Evolutionary conservation across 2,797 vertebrate species (phyloP), one percentile per base, ranked within the genome.

Genomic region (Mareca penelope): DNA sequence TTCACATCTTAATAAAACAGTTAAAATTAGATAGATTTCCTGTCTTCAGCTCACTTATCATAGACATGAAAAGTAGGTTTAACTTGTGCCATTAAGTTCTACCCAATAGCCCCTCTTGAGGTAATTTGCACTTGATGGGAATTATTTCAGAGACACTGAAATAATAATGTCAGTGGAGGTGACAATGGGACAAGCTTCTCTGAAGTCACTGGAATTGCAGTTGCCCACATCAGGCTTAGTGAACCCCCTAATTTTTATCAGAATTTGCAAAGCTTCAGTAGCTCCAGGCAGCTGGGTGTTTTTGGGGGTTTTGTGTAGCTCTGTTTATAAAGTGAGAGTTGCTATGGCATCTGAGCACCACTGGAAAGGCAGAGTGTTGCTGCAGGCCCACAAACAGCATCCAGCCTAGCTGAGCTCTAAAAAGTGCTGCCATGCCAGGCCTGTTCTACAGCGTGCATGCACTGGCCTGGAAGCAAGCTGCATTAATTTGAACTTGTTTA

Each of bases 1-100:
- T 94, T 76, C 59, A 67, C 67, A 86, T 81, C 84, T 94, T 94
- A 96, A 96, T 91, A 91, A 94, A 97, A 92, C 15, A 79, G 70
- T 82, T 80, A 93, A 95, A 94, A 91, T 85, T 85, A 59, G 37
- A 91, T 42, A 70, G 56, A 56, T 88, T 89, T 93, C 72, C 78
- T 89, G 55, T 83, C 68, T 96, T 93, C 80, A 78, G 73, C 61
- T 89, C 57, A 75, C 37, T 85, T 80, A 40, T 17, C 7, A 28
- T 7, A 72, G 28, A 50, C 63, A n/a, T 26, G 48, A 87, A 26
- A 78, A 90, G 59, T 15, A 75, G n/a, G 4, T 84, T 76, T 79
- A 79, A 46, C 26, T 80, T 53, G 16, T 18, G n/a, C 2, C 1
- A n/a, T n/a, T 85, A 77, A 60, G 12, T 83, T 81, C 55, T 70